phyloP scores from a whole-genome alignment of 2,888 invertebrate genomes.

The Heliconius charithonia region DNA sequence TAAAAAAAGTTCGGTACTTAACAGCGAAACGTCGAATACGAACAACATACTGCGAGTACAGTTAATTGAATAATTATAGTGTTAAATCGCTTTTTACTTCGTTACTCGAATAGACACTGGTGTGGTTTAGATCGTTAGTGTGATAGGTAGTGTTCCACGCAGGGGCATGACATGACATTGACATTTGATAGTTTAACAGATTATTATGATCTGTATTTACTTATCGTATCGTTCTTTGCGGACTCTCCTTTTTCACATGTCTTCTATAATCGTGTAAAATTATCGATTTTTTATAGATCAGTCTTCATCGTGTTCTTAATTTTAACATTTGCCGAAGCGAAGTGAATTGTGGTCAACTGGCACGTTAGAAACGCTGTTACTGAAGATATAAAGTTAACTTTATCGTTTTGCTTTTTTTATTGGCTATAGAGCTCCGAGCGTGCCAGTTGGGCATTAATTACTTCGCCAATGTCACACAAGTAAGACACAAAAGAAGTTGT shows the following conservation, averaged over 20 bases:
- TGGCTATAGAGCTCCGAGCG: background rate
- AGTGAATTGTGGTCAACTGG: too few species aligned
- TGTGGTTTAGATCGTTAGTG: slow-evolving; percentile 37
- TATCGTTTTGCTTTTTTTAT: background rate
- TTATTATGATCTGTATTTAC: slow-evolving; percentile 27
- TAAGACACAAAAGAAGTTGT: too few species aligned
- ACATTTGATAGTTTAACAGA: slow-evolving; percentile 19
- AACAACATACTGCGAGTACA: slow-evolving; percentile 34
- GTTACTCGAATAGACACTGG: slow-evolving; percentile 38
- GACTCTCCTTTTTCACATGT: background rate
- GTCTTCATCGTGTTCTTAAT: background rate
- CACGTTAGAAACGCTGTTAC: too few species aligned
- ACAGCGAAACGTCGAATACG: slow-evolving; percentile 33
- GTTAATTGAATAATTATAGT: slow-evolving; percentile 6
- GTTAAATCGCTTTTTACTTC: slow-evolving; percentile 36
- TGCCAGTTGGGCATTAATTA: background rate
- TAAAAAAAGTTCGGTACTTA: background rate
- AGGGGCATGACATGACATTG: slow-evolving; percentile 34
- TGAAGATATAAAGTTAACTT: background rate
- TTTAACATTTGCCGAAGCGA: background rate
- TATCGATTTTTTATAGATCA: too few species aligned
- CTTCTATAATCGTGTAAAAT: background rate
- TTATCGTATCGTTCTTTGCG: background rate
- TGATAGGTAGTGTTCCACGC: slow-evolving; percentile 38
- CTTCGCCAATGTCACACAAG: too few species aligned